Conservation (phyloP, 2,113 vertebrate genomes). For the Rhadina sibilatrix region DNA sequence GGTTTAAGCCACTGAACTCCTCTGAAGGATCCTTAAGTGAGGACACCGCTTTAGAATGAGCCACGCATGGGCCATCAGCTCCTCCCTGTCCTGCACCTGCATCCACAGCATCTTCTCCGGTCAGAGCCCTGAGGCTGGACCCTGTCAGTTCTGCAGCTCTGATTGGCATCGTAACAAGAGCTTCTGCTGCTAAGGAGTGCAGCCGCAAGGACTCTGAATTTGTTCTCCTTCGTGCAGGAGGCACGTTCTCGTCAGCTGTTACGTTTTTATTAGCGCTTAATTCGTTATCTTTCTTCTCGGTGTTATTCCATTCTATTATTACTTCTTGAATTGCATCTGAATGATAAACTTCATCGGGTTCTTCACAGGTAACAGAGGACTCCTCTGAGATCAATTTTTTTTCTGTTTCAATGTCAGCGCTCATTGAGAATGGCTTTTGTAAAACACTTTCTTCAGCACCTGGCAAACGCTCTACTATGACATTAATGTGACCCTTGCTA, state of each 20-base stretch:
- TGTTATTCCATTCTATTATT: slow-evolving; percentile 75
- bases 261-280: slow-evolving; percentile 44
- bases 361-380: slow-evolving; percentile 42
- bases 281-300: slow-evolving; percentile 69
- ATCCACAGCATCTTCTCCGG: slow-evolving; percentile 54
- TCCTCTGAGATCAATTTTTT: slow-evolving; percentile 63
- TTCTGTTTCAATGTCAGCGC: slow-evolving; percentile 73
- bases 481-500: slow-evolving; percentile 90
- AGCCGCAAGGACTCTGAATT: slow-evolving; percentile 93
- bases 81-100: slow-evolving; percentile 72
- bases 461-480: slow-evolving; percentile 96
- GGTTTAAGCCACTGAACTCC: slow-evolving; percentile 64
- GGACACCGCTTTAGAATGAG: slow-evolving; percentile 62
- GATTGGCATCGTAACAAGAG: slow-evolving; percentile 92
- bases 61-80: slow-evolving; percentile 22
- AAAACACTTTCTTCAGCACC: slow-evolving; percentile 82
- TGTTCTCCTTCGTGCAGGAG: slow-evolving; percentile 89
- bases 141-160: slow-evolving; percentile 83
- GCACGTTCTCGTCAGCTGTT: slow-evolving; percentile 83
- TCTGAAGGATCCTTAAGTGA: slow-evolving; percentile 65
- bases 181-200: slow-evolving; percentile 94
- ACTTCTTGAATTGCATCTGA: slow-evolving; percentile 74
- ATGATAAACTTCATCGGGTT: slow-evolving; percentile 37
- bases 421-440: slow-evolving; percentile 82
- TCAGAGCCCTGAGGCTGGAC: slow-evolving; percentile 66